phyloP scores from a whole-genome alignment of 2,888 invertebrate species.

The Chelonus formosanus region DNA sequence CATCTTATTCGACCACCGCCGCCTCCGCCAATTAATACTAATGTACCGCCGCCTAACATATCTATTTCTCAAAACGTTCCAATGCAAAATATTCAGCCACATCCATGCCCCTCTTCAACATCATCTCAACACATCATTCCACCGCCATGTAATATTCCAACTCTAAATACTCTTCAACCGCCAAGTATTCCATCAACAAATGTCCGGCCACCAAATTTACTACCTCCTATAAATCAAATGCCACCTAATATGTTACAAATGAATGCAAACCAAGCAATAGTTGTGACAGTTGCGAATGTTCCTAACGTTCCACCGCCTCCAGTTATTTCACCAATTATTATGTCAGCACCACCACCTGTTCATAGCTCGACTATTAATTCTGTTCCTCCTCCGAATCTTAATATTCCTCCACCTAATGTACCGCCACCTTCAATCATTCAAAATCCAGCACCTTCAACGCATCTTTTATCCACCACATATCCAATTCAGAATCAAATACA shows the following conservation, averaged over 20 bases:
- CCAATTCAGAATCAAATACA: conserved; percentile 56
- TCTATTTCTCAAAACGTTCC: conserved; percentile 34
- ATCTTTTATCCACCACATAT: conserved; percentile 53
- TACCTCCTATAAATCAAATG: conserved; percentile 57
- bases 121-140: conserved; percentile 38
- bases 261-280: conserved; percentile 49
- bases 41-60: conserved; percentile 54
- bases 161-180: conserved; percentile 51
- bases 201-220: conserved; percentile 51
- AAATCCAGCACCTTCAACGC: conserved; percentile 44
- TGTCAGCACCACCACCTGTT: conserved; percentile 55
- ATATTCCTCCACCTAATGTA: conserved; percentile 65
- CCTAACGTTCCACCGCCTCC: conserved; percentile 55
- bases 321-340: conserved; percentile 55
- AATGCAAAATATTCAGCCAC: neutral
- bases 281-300: conserved; percentile 50
- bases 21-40: conserved; percentile 57
- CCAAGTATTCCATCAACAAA: conserved; percentile 55
- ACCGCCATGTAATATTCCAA: conserved; percentile 52
- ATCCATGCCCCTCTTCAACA: conserved; percentile 24
- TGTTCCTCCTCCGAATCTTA: conserved; percentile 61
- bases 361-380: conserved; percentile 55
- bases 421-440: conserved; percentile 50
- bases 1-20: conserved; percentile 46
- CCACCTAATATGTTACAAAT: conserved; percentile 55